Base-by-base conservation (phyloP, 2,113 vertebrate species). In the Smithornis capensis region DNA sequence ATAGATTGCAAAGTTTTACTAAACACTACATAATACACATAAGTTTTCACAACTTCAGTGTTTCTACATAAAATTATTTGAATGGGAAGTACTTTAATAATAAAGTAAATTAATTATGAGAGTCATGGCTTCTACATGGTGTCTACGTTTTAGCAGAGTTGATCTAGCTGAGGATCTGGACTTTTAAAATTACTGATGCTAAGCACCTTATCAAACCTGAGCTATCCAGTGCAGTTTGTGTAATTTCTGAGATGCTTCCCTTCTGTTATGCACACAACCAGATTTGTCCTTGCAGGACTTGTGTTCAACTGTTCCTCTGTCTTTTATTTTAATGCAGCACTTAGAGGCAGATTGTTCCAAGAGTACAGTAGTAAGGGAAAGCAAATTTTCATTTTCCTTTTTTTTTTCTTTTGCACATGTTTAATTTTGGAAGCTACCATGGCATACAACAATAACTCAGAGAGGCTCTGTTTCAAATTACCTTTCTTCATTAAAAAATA, bases 401-500 rank as follows among this genome's bases (percentile, higher is more conserved):
- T 17, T 45, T 35, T 49, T 31, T 45, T 47, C 59, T 29, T 68
- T 29, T 19, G 0, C 23, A 25, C 6, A 2, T 9, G 19, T 76
- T 93, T 84, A 70, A 92, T 89, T 90, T 95, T 89, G 83, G 87
- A 86, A 95, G 53, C 73, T 68, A 64, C 40, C 5, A 31, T 62
- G 76, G 38, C 44, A 31, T 52, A 83, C 81, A 90, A 87, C 90
- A 92, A 79, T 93, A 87, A 90, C 89, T 89, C 55, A 47, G 79
- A 79, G 68, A 68, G 55, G 29, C 65, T 92, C 73, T 1, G 2
- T 94, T 93, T 96, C 87, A 94, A 94, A 96, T 94, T 87, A 93
- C 87, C 47, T 94, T 96, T 96, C 89, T 89, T 94, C 94, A 87
- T 95, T 97, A 96, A 95, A 94, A 94, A 89, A 76, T 92, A 83